phyloP scores from a whole-genome alignment of 1,140 invertebrate species.

The Linepithema humile region DNA sequence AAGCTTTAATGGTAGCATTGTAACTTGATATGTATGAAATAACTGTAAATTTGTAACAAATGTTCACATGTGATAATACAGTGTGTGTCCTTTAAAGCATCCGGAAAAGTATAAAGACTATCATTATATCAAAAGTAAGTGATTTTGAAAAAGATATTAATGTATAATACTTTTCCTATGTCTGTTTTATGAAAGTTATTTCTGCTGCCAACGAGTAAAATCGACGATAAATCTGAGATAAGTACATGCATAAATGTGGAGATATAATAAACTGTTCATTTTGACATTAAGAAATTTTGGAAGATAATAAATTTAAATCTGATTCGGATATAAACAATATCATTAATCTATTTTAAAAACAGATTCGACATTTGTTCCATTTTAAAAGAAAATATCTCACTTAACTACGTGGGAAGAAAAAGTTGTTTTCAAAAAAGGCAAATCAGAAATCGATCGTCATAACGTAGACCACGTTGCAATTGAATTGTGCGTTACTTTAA shows the following conservation, averaged over 20 bases:
- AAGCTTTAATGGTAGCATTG: neutral
- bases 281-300: neutral
- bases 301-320: slow-evolving; percentile 26
- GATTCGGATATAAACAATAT: slow-evolving; percentile 1
- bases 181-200: slow-evolving; percentile 6
- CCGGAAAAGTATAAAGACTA: neutral
- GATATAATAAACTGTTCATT: neutral
- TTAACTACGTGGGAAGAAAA: neutral
- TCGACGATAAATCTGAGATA: neutral
- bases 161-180: neutral
- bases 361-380: neutral
- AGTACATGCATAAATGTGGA: too few species aligned
- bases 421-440: neutral
- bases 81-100: neutral
- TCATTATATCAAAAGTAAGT: neutral
- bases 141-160: neutral
- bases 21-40: neutral
- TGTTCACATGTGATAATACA: neutral
- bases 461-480: neutral
- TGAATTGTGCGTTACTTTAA: slow-evolving; percentile 41
- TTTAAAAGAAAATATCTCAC: slow-evolving; percentile 16
- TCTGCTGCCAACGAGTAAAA: neutral
- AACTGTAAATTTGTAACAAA: neutral
- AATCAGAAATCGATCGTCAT: slow-evolving; percentile 27
- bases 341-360: too few species aligned